A percentile compares a stretch with the other conserved stretches of the same genome.
phyloP scores from a whole-genome alignment of 2,113 vertebrate species.

The Apodemus sylvaticus region DNA sequence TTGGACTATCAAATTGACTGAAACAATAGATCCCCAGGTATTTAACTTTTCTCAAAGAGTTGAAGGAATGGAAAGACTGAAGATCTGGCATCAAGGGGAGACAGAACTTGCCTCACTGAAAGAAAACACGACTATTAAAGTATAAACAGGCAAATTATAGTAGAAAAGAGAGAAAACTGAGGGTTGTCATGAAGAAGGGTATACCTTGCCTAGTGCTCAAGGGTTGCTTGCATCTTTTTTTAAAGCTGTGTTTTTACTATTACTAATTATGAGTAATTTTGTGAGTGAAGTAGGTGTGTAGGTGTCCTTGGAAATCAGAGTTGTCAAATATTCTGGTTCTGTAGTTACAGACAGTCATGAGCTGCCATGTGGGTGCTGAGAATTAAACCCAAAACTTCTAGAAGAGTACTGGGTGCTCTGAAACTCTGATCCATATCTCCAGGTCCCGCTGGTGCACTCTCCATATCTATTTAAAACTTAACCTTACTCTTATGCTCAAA shows the following conservation, averaged over 20 bases:
- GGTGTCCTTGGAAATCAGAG: neutral
- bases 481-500: neutral
- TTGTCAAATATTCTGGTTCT: neutral
- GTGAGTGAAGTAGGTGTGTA: neutral
- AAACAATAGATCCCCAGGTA: too few relatives aligned
- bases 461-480: neutral
- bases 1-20: neutral
- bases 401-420: neutral
- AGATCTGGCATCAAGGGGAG: too few relatives aligned
- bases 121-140: neutral
- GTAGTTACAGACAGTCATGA: neutral
- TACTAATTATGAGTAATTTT: neutral
- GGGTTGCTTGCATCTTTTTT: neutral
- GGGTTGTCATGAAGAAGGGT: neutral
- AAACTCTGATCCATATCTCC: neutral
- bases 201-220: neutral
- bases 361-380: neutral
- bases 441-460: neutral
- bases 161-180: neutral
- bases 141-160: rapidly evolving
- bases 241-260: neutral
- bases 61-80: neutral
- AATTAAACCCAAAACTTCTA: neutral
- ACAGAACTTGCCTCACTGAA: neutral
- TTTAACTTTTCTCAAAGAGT: neutral